These are phyloP conservation scores for Pionites leucogaster DNA, from an alignment of 2,113 vertebrate genomes.

Conservation along the genomic window DNA sequence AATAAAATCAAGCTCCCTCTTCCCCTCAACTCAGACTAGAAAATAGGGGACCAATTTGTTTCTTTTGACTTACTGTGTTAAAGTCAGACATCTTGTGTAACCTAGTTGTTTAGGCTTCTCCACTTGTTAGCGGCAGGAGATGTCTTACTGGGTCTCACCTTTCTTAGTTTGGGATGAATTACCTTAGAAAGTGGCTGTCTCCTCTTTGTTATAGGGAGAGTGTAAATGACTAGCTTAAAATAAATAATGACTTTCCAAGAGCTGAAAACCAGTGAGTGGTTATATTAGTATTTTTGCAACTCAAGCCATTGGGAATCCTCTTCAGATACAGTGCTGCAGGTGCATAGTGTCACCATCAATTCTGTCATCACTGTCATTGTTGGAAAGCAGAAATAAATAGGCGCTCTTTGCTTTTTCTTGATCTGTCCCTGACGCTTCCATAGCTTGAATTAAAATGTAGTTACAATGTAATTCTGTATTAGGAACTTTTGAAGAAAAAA, in stretches of 20 bases:
- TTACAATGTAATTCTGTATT: not conserved
- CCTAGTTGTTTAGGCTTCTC: not conserved
- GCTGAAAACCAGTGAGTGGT: not conserved
- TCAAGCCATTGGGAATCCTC: not conserved
- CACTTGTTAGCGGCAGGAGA: not conserved
- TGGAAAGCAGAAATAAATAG: not conserved
- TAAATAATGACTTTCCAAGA: not conserved
- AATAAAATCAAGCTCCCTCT: not conserved
- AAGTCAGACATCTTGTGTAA: not conserved
- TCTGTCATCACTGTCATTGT: not conserved
- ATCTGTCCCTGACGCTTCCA: not conserved
- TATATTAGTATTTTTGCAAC: not conserved
- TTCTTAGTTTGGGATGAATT: not conserved
- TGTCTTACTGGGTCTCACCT: not conserved
- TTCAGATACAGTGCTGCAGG: not conserved
- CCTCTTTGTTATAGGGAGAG: not conserved
- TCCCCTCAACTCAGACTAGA: not conserved
- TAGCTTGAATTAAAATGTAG: not conserved
- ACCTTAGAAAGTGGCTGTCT: not conserved
- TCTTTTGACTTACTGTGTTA: not conserved
- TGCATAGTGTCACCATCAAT: fast-evolving
- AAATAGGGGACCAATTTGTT: not conserved
- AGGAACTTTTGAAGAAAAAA: not conserved
- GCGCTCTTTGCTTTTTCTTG: not conserved
- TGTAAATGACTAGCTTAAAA: not conserved